phyloP scores from a whole-genome alignment of 2,797 vertebrate genomes.

The Semotilus atromaculatus region DNA sequence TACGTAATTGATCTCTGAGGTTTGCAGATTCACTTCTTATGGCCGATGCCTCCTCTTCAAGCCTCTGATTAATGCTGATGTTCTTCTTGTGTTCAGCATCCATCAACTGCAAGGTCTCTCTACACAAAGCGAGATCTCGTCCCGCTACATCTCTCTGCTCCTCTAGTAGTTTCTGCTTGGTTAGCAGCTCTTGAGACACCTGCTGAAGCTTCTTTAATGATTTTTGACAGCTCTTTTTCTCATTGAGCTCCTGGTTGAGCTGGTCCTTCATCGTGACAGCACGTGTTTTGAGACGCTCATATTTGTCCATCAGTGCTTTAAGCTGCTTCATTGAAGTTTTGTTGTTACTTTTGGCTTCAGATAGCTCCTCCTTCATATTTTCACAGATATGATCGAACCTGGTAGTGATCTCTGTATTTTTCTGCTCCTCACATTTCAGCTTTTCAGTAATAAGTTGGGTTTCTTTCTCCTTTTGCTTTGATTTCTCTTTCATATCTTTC shows the following conservation, averaged over 20 bases:
- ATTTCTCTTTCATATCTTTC: conserved; percentile 21
- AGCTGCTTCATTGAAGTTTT: conserved; percentile 49
- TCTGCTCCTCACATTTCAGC: conserved; percentile 49
- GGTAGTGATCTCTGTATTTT: conserved; percentile 13
- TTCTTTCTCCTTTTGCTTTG: conserved; percentile 41
- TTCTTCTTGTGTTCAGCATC: conserved; percentile 44
- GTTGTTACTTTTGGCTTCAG: conserved; percentile 38
- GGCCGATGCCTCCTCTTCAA: conserved; percentile 45
- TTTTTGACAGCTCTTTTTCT: conserved; percentile 52
- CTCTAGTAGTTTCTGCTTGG: conserved; percentile 47
- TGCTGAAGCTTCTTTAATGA: conserved; percentile 41
- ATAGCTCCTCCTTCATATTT: conserved; percentile 38
- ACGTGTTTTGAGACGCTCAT: conserved; percentile 55
- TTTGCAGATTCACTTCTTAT: conserved; percentile 36
- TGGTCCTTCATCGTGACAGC: conserved; percentile 36
- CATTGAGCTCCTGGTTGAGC: conserved; percentile 30
- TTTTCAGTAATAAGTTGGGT: conserved; percentile 36
- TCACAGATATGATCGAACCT: conserved; percentile 42
- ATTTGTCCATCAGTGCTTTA: conserved; percentile 59
- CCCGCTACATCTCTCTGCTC: conserved; percentile 44
- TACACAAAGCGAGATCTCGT: conserved; percentile 18
- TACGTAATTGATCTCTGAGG: conserved; percentile 46
- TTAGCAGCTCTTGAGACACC: conserved; percentile 45
- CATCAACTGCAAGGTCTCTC: conserved; percentile 42
- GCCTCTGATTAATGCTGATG: conserved; percentile 17